Percentiles rank a stretch among this genome's conserved stretches.
phyloP scores from a whole-genome alignment of 2,113 vertebrate genomes.

The Limnothrissa miodon region DNA sequence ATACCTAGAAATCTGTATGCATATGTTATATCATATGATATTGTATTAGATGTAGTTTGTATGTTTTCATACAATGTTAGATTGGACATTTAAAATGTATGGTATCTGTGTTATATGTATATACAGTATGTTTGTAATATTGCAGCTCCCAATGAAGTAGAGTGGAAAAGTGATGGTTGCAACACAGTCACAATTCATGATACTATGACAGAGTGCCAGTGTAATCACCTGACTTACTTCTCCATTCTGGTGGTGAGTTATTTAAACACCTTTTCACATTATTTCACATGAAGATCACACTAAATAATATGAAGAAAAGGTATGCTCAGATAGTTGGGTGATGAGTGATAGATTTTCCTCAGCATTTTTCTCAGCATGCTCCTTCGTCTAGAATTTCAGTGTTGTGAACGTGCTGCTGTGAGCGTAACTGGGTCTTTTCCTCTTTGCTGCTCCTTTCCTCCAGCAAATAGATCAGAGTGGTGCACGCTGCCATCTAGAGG shows the following conservation, averaged over 20 bases:
- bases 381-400: not conserved
- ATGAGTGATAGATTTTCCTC: not conserved
- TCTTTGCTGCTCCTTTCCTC: not conserved
- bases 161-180: slow-evolving; percentile 64
- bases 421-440: not conserved
- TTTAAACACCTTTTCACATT: not conserved
- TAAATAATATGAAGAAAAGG: no score
- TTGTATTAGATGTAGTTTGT: no score
- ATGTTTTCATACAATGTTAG: no score
- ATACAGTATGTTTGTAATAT: not conserved
- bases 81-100: not conserved
- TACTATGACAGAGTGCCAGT: slow-evolving; percentile 61
- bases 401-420: not conserved
- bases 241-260: slow-evolving; percentile 71
- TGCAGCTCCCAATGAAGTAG: slow-evolving; percentile 60
- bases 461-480: slow-evolving; percentile 59
- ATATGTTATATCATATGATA: no score
- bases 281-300: not conserved
- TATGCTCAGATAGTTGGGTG: not conserved
- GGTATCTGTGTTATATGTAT: not conserved
- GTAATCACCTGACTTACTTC: slow-evolving; percentile 75
- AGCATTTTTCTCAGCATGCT: not conserved
- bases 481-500: slow-evolving; percentile 64
- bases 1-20: no score
- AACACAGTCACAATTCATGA: slow-evolving; percentile 27